Percentiles rank a stretch among this genome's conserved stretches.
These are phyloP conservation scores for Ornithorhynchus anatinus DNA, from an alignment of 2,113 vertebrate genomes.

Conservation along the genomic window DNA sequence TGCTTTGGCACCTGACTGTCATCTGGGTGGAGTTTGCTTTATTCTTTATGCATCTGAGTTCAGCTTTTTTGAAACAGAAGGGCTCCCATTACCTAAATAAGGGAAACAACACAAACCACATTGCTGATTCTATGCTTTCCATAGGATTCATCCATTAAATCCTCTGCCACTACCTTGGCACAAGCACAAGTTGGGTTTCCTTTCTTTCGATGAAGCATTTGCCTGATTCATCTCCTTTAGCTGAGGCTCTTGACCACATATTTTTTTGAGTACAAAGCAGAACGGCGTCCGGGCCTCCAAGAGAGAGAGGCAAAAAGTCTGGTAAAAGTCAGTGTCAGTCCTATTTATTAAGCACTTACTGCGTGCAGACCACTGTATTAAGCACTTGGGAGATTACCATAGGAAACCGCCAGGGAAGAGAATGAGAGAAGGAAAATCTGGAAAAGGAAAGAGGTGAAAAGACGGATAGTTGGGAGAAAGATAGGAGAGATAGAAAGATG, in stretches of 20 bases:
- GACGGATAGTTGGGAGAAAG: no score
- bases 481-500: no score
- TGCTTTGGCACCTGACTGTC: not conserved
- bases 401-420: no score
- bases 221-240: not conserved
- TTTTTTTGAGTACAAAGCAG: no score
- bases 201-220: not conserved
- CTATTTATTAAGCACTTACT: no score
- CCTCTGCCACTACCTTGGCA: not conserved
- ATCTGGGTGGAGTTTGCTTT: not conserved
- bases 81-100: not conserved
- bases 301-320: no score
- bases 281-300: no score
- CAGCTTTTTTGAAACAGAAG: conserved; percentile 1
- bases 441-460: no score
- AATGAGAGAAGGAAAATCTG: no score
- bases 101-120: conserved; percentile 1
- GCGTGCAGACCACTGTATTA: no score
- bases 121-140: not conserved
- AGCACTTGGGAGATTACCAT: no score
- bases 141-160: not conserved
- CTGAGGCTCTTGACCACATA: not conserved
- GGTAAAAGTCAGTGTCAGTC: no score
- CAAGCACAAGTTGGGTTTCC: not conserved
- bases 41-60: not conserved